phyloP scores from a whole-genome alignment of 1,140 invertebrate species.

The Formica selysi region DNA sequence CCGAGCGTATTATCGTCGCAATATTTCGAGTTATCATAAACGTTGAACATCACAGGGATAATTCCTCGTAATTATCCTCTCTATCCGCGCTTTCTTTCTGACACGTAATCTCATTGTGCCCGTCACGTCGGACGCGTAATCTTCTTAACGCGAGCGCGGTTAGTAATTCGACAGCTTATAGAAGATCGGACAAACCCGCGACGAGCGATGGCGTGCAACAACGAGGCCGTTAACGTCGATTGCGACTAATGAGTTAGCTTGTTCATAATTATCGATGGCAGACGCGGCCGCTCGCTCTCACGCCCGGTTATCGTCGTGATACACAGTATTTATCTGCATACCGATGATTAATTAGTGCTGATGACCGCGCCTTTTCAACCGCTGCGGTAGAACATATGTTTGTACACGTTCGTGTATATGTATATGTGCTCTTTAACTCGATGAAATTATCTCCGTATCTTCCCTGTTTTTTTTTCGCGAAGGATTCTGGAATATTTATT shows the following conservation, averaged over 20 bases:
- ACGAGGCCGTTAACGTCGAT: slow-evolving; percentile 69
- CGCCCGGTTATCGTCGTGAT: slow-evolving; percentile 62
- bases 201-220: slow-evolving; percentile 10
- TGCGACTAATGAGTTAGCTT: slow-evolving; percentile 73
- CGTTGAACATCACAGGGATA: slow-evolving; percentile 8
- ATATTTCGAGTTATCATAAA: slow-evolving; percentile 47
- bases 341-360: slow-evolving; percentile 70
- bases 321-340: slow-evolving; percentile 67
- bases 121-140: slow-evolving; percentile 38
- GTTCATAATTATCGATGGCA: slow-evolving; percentile 74
- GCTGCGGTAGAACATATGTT: neutral
- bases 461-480: neutral
- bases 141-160: slow-evolving; percentile 51
- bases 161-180: slow-evolving; percentile 54
- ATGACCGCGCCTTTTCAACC: slow-evolving; percentile 60
- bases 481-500: neutral
- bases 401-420: neutral
- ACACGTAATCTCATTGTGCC: slow-evolving; percentile 30
- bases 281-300: slow-evolving; percentile 38
- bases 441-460: neutral
- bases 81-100: neutral
- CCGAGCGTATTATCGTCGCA: slow-evolving; percentile 18
- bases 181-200: slow-evolving; percentile 14
- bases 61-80: slow-evolving; percentile 25
- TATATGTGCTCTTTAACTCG: neutral